phyloP scores from a whole-genome alignment of 2,888 invertebrate species.

The Netelia virgata region DNA sequence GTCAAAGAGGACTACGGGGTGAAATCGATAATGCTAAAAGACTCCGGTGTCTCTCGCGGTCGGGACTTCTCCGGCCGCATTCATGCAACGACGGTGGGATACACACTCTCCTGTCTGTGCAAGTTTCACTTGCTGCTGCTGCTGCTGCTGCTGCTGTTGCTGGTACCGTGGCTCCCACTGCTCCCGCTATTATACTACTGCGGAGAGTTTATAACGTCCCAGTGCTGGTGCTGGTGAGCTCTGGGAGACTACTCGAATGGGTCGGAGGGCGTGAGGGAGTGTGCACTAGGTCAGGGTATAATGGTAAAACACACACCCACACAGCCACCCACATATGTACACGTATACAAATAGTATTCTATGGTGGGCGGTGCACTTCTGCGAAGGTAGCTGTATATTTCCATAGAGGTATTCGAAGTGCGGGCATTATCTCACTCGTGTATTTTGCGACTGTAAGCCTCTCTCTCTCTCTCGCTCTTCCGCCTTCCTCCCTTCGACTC shows the following conservation, averaged over 20 bases:
- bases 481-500: too few relatives aligned
- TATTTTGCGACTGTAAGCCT: conserved; percentile 59
- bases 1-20: conserved; percentile 16
- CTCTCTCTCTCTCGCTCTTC: conserved; percentile 5
- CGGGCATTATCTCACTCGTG: conserved; percentile 64
- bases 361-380: conserved; percentile 33
- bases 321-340: conserved; percentile 10
- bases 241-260: conserved; percentile 35
- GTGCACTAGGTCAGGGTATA: conserved; percentile 46
- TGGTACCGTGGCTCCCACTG: conserved; percentile 26
- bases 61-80: conserved; percentile 4
- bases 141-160: conserved; percentile 29
- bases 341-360: conserved; percentile 22
- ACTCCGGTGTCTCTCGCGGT: conserved; percentile 4
- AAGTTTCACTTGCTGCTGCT: conserved; percentile 51
- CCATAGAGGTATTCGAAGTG: conserved; percentile 62
- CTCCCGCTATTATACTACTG: conserved; percentile 37
- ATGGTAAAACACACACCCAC: conserved; percentile 13
- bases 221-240: conserved; percentile 37
- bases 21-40: conserved; percentile 56
- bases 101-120: conserved; percentile 47
- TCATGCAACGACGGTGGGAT: conserved; percentile 43
- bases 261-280: conserved; percentile 9
- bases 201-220: conserved; percentile 56
- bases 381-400: conserved; percentile 54